phyloP scores from a whole-genome alignment of 2,888 invertebrate genomes.

The Lacanobia oleracea region DNA sequence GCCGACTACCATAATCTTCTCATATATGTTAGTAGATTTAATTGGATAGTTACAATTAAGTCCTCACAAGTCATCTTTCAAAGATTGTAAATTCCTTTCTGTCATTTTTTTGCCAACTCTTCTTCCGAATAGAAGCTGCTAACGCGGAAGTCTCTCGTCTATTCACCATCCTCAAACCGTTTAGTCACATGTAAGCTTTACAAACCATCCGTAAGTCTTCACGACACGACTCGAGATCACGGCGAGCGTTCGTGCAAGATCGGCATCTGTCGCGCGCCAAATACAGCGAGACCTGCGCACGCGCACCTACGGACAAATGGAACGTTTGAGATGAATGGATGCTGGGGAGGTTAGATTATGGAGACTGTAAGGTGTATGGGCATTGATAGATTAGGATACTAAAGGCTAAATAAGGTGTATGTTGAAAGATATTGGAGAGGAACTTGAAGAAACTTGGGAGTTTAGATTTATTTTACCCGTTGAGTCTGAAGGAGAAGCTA shows the following conservation, averaged over 20 bases:
- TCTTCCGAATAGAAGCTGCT: too few relatives aligned
- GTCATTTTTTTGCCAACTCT: not conserved
- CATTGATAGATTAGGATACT: not conserved
- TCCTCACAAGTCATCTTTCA: not conserved
- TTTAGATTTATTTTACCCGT: not conserved
- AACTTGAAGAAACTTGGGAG: not conserved
- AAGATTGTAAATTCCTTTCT: too few relatives aligned
- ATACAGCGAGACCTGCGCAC: slow-evolving; percentile 56
- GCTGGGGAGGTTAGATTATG: slow-evolving; percentile 18
- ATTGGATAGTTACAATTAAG: too few relatives aligned
- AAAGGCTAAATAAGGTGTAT: not conserved
- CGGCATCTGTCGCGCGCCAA: slow-evolving; percentile 62
- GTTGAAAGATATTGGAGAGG: not conserved
- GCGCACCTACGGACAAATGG: slow-evolving; percentile 33
- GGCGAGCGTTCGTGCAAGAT: slow-evolving; percentile 55
- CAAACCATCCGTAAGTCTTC: slow-evolving; percentile 47
- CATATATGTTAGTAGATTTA: too few relatives aligned
- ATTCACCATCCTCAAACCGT: slow-evolving; percentile 14
- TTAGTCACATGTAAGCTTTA: slow-evolving; percentile 38
- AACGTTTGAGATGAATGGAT: slow-evolving; percentile 35
- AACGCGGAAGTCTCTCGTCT: not conserved
- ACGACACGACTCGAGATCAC: slow-evolving; percentile 57
- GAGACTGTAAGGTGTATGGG: not conserved
- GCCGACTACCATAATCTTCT: too few relatives aligned
- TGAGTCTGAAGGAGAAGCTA: not conserved